A percentile compares a stretch with the other conserved stretches of the same genome.
Evolutionary conservation across 2,113 vertebrate species (phyloP).

Genomic region (Rhinolophus ferrumequinum): DNA sequence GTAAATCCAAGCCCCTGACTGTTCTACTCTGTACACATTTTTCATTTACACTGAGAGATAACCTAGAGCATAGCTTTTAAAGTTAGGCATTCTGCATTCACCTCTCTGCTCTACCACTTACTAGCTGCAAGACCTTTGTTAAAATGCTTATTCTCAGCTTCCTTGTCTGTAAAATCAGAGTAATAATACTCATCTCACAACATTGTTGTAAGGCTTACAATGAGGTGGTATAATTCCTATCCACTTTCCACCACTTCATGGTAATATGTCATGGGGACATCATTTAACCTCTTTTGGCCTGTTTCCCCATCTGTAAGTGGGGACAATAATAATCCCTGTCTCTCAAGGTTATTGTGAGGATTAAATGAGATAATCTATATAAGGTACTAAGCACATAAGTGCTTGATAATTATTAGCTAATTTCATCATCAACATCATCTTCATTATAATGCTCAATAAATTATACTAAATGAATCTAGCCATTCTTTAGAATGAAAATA

Average conservation of each 20-base stretch:
- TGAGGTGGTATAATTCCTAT: neutral
- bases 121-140: neutral
- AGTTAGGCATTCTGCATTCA: neutral
- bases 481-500: neutral
- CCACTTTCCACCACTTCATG: neutral
- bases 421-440: neutral
- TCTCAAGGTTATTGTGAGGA: neutral
- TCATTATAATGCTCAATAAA: neutral
- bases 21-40: neutral
- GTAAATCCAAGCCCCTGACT: neutral
- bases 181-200: neutral
- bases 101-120: neutral
- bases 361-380: neutral
- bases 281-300: neutral
- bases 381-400: neutral
- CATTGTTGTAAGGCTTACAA: neutral
- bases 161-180: neutral
- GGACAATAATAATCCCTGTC: neutral
- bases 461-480: neutral
- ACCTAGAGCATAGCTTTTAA: neutral
- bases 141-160: neutral
- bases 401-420: neutral
- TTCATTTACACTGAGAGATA: neutral
- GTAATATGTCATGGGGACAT: neutral
- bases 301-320: neutral